Evolutionary conservation across 1,140 invertebrate species (phyloP), one percentile per base, ranked within the genome.

Genomic region (Brachionus rubens): DNA sequence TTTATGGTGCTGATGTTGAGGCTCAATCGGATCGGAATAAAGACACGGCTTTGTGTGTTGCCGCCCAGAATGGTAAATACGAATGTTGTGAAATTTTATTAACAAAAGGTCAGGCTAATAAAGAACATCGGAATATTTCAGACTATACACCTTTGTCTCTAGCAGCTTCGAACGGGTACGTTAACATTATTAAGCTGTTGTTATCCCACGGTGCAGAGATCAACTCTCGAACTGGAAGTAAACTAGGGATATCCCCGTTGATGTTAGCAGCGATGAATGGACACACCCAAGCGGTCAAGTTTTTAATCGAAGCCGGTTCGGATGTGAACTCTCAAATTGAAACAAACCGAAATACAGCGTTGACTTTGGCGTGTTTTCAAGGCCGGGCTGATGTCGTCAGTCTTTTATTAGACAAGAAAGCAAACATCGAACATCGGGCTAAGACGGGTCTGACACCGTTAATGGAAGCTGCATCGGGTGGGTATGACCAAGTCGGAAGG

Each of bases 251-350:
- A 80, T 98, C 96, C 0, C 97, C 97, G 2, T 87, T 99, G 21
- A 99, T 99, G 97, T 85, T 99, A 79, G 96, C 97, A 21, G 94
- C 97, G 6, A 99, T 99, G 96, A 99, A 99, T 89, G 96, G 96
- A 0, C 96, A 99, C 86, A 93, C 93, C n/a, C 94, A 92, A 82
- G 96, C 96, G 54, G 96, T 98, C 54, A 92, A 96, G 81, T 86
- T 99, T 56, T 87, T 99, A 16, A 86, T 99, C 59, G 96, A 99
- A 83, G 95, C 93, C 90, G 96, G 96, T 70, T 96, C 93, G 82
- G 97, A 99, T 84, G 99, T 99, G 77, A 99, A 99, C 88, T 96
- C 96, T n/a, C 90, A 91, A 87, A 99, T 99, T 80, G 97, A 99
- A 86, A 99, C 97, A 2, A 99, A 99, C 85, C 87, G 95, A 48